These are phyloP conservation scores for Phocoena phocoena DNA, from an alignment of 2,113 vertebrate species.

Conservation along the genomic window DNA sequence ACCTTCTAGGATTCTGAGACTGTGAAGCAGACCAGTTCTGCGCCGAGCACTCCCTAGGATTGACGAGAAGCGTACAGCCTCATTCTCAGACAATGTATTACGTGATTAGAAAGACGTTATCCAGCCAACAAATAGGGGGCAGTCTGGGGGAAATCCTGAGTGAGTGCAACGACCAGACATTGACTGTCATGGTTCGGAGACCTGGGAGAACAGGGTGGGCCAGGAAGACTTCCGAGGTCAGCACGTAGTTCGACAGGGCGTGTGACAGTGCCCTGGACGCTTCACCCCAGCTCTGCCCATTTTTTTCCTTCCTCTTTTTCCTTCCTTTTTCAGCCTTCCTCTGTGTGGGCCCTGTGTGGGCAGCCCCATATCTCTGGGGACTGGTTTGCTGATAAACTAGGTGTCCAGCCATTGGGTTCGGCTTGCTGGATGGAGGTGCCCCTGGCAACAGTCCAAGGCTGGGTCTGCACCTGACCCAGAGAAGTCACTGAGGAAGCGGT, in stretches of 20 bases:
- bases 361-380: neutral
- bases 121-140: neutral
- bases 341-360: neutral
- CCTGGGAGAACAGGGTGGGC: rapidly evolving
- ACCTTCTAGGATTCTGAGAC: neutral
- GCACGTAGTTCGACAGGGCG: rapidly evolving
- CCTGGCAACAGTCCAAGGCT: neutral
- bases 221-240: neutral
- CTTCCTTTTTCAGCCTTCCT: neutral
- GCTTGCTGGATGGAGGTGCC: neutral
- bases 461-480: neutral
- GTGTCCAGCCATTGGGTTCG: neutral
- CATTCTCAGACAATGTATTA: neutral
- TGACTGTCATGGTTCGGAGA: neutral
- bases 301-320: neutral
- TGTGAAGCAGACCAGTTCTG: neutral
- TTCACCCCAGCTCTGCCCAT: neutral
- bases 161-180: rapidly evolving
- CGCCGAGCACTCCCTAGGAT: neutral
- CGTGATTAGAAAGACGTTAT: neutral
- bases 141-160: neutral
- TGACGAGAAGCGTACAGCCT: neutral
- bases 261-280: neutral
- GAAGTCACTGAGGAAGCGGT: neutral
- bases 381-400: no score